Conservation (phyloP, 1,140 invertebrate species). For the Frieseomelitta varia region DNA sequence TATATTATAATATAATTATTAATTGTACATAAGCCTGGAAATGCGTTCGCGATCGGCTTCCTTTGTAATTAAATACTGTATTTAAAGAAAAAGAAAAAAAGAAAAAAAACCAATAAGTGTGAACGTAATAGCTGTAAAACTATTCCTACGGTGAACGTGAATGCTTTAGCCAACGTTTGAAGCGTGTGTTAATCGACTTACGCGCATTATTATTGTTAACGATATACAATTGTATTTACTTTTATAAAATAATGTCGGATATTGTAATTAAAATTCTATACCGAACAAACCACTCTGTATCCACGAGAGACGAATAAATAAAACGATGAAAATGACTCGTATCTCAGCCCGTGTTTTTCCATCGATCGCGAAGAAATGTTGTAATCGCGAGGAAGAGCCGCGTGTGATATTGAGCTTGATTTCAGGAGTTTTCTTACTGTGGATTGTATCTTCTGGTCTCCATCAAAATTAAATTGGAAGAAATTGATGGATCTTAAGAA, state of each 20-base stretch:
- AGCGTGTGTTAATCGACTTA: conserved; percentile 50
- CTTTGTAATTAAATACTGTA: conserved; percentile 47
- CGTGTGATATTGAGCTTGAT: too few species aligned
- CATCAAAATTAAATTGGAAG: too few species aligned
- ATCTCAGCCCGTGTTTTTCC: neutral
- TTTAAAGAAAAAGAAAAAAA: neutral
- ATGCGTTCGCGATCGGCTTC: conserved; percentile 45
- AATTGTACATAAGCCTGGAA: conserved; percentile 32
- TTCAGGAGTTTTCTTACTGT: too few species aligned
- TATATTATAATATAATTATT: conserved; percentile 6
- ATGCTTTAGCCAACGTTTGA: conserved; percentile 49
- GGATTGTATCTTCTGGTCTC: too few species aligned
- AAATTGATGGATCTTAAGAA: too few species aligned
- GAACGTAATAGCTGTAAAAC: conserved; percentile 41
- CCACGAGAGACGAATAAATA: conserved; percentile 54
- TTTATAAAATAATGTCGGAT: conserved; percentile 53
- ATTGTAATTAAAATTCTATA: conserved; percentile 57
- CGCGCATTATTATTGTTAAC: conserved; percentile 55
- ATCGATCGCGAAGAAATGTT: neutral
- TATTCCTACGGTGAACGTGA: conserved; percentile 49
- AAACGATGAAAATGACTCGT: conserved; percentile 26
- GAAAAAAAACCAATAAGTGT: conserved; percentile 7
- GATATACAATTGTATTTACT: conserved; percentile 56
- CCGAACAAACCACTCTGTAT: conserved; percentile 41
- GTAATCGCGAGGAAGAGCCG: too few species aligned